A percentile compares a stretch with the other conserved stretches of the same genome.
Evolutionary conservation across 1,140 invertebrate genomes (phyloP).

Genomic region (Lepidurus apus): DNA sequence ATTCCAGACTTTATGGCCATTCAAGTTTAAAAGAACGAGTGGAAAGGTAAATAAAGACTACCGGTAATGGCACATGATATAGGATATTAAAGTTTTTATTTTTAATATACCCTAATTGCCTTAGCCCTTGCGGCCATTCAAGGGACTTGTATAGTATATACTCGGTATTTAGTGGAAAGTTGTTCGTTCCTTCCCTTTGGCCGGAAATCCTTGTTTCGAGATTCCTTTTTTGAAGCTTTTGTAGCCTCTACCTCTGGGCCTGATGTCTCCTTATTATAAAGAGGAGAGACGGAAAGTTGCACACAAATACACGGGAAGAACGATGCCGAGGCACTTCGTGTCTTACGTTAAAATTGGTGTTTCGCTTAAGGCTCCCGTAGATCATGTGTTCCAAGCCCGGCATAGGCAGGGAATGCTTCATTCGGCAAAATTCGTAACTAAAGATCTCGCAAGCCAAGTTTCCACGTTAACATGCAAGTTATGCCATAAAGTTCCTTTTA

Average conservation of each 20-base stretch:
- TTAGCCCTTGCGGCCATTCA: neutral
- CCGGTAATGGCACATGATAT: conserved; percentile 21
- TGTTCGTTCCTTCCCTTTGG: neutral
- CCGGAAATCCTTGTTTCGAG: conserved; percentile 9
- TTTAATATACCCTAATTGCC: conserved; percentile 5
- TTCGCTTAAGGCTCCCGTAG: too few relatives aligned
- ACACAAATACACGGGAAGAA: neutral
- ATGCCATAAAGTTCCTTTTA: too few relatives aligned
- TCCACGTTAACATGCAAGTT: too few relatives aligned
- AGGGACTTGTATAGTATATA: neutral
- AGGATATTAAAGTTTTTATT: conserved; percentile 17
- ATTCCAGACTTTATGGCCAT: too few relatives aligned
- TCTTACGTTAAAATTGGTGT: neutral
- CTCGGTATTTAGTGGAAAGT: neutral
- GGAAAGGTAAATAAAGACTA: conserved; percentile 4
- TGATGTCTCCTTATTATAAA: neutral
- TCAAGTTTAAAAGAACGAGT: neutral
- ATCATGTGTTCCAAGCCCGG: too few relatives aligned
- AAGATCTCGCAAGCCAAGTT: too few relatives aligned
- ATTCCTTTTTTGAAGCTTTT: neutral
- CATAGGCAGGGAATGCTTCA: too few relatives aligned
- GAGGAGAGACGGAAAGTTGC: neutral
- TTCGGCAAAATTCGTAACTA: too few relatives aligned
- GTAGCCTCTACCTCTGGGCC: neutral
- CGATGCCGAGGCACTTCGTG: neutral